A percentile compares a stretch with the other conserved stretches of the same genome.
Conservation (phyloP, 2,113 vertebrate genomes). For the Notarius lentiginosus region DNA sequence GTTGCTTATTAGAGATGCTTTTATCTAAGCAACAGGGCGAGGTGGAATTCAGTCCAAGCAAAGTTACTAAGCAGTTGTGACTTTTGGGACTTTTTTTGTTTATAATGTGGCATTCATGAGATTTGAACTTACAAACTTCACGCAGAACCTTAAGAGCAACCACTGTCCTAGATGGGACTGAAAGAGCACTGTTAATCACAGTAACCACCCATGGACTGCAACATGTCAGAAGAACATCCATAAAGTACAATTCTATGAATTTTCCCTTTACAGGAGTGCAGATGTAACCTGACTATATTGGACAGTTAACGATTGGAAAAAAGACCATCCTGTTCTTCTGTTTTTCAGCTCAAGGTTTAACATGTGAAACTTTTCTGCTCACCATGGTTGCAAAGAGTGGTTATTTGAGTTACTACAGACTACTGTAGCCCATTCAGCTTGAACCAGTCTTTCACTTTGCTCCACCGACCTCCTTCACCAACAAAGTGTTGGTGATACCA, state of each 20-base stretch:
- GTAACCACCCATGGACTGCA: neutral
- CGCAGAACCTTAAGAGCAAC: neutral
- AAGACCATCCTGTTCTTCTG: neutral
- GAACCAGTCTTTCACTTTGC: neutral
- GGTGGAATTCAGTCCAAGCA: too few species aligned
- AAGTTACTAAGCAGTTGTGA: neutral
- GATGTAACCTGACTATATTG: neutral
- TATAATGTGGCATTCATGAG: neutral
- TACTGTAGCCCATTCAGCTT: neutral
- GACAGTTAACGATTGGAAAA: neutral
- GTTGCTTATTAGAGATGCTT: neutral
- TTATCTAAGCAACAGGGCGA: neutral
- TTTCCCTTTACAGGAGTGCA: neutral
- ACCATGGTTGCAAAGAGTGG: neutral
- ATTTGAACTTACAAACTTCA: neutral
- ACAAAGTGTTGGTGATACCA: neutral
- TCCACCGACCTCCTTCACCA: neutral
- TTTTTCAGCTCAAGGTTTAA: neutral
- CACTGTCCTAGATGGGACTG: neutral
- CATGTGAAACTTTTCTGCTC: neutral
- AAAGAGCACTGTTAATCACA: neutral
- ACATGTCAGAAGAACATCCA: neutral
- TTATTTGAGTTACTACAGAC: neutral
- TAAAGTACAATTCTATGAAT: neutral
- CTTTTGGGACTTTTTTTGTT: neutral